Percentiles rank a stretch among this genome's conserved stretches.
phyloP scores from a whole-genome alignment of 1,140 invertebrate species.

The Euura saliciscinereae region DNA sequence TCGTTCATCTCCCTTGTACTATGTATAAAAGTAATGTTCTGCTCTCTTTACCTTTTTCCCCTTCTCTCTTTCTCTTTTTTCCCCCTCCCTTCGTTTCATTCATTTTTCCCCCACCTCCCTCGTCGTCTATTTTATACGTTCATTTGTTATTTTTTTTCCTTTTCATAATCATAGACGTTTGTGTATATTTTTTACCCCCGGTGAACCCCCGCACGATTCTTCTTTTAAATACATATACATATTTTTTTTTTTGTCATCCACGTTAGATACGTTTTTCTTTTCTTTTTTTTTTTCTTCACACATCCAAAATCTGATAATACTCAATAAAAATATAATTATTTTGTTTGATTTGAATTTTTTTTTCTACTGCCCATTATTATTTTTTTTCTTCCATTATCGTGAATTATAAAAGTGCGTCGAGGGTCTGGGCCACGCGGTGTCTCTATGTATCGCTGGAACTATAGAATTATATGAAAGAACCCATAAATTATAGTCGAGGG shows the following conservation, averaged over 20 bases:
- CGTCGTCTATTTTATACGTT: no score
- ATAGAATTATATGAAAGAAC: slow-evolving; percentile 7
- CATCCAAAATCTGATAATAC: slow-evolving; percentile 36
- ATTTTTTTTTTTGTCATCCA: background rate
- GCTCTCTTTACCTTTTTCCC: slow-evolving; percentile 32
- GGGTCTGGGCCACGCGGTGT: slow-evolving; percentile 23
- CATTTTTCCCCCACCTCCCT: background rate
- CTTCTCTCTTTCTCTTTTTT: slow-evolving; percentile 27
- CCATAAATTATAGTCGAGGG: slow-evolving; percentile 23
- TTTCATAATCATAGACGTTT: slow-evolving; percentile 11
- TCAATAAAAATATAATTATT: slow-evolving; percentile 38
- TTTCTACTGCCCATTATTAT: no score
- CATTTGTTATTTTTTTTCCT: background rate
- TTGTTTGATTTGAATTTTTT: slow-evolving; percentile 14
- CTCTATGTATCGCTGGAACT: slow-evolving; percentile 10
- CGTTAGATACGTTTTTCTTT: background rate
- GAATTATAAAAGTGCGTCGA: slow-evolving; percentile 26
- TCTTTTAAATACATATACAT: background rate
- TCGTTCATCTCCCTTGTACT: slow-evolving; percentile 29
- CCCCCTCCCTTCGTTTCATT: slow-evolving; percentile 17
- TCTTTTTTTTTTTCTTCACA: background rate
- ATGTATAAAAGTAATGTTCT: slow-evolving; percentile 24
- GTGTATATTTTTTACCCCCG: slow-evolving; percentile 8
- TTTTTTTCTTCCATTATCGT: background rate
- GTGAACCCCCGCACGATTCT: slow-evolving; percentile 6